Percentiles rank a stretch among this genome's conserved stretches.
These are phyloP conservation scores for Rhorus exstirpatorius DNA, from an alignment of 2,888 invertebrate genomes.

Conservation along the genomic window DNA sequence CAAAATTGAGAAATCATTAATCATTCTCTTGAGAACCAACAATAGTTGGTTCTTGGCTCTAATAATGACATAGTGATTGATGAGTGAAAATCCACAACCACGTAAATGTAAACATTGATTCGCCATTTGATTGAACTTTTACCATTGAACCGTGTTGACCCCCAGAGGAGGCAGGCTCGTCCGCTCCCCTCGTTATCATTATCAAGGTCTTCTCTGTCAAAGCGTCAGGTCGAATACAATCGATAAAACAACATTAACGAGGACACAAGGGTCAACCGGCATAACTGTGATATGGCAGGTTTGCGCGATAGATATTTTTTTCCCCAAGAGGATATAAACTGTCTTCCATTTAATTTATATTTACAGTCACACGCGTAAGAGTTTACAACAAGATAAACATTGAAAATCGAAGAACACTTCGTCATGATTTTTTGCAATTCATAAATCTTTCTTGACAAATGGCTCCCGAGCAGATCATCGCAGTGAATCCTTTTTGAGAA, in stretches of 20 bases:
- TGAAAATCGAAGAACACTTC: background rate
- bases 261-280: background rate
- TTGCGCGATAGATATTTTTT: background rate
- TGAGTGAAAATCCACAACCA: background rate
- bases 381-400: background rate
- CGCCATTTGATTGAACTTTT: background rate
- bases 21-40: too few relatives aligned
- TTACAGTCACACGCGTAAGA: too few relatives aligned
- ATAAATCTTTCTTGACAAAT: too few relatives aligned
- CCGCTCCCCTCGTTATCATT: background rate
- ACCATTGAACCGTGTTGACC: constrained; percentile 2
- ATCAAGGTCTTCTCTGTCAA: background rate
- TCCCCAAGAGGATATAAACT: background rate
- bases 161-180: background rate
- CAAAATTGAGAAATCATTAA: too few relatives aligned
- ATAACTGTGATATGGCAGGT: background rate
- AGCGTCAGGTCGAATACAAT: background rate
- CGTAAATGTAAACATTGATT: background rate
- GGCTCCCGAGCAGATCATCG: too few relatives aligned
- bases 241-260: background rate
- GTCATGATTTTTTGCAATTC: too few relatives aligned
- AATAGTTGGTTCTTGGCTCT: too few relatives aligned
- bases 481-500: too few relatives aligned
- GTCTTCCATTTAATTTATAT: too few relatives aligned
- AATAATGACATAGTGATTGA: too few relatives aligned